Conservation (phyloP, 2,113 vertebrate species). For the Spea multiplicata region DNA sequence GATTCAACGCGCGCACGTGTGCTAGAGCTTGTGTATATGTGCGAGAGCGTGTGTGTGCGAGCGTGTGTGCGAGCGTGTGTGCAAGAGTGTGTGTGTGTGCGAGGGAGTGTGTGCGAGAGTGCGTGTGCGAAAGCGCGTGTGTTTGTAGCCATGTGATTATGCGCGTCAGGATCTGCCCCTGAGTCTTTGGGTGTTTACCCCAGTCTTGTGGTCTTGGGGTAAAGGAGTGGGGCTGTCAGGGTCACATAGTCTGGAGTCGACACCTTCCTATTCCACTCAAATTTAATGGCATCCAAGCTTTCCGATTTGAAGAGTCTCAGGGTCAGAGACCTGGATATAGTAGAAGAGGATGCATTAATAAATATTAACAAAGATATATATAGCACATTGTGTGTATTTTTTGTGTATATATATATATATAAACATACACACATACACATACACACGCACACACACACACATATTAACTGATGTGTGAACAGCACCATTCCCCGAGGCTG, state of each 20-base stretch:
- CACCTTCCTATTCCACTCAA: too few species aligned
- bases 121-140: not conserved
- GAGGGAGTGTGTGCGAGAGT: not conserved
- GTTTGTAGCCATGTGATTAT: not conserved
- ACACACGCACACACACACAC: not conserved
- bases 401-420: not conserved
- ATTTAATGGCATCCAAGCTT: too few species aligned
- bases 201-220: not conserved
- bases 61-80: not conserved
- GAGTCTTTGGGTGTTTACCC: not conserved
- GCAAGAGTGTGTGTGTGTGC: not conserved
- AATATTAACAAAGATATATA: too few species aligned
- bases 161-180: not conserved
- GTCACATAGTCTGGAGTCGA: too few species aligned
- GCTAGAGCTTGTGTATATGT: not conserved
- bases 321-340: too few species aligned
- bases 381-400: not conserved
- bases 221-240: too few species aligned
- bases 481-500: conserved; percentile 1
- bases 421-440: not conserved
- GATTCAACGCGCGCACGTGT: not conserved
- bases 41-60: not conserved
- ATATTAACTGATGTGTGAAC: not conserved
- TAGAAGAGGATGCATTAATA: too few species aligned
- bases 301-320: too few species aligned